A percentile compares a stretch with the other conserved stretches of the same genome.
Conservation (phyloP, 2,113 vertebrate genomes). For the Bettongia penicillata region DNA sequence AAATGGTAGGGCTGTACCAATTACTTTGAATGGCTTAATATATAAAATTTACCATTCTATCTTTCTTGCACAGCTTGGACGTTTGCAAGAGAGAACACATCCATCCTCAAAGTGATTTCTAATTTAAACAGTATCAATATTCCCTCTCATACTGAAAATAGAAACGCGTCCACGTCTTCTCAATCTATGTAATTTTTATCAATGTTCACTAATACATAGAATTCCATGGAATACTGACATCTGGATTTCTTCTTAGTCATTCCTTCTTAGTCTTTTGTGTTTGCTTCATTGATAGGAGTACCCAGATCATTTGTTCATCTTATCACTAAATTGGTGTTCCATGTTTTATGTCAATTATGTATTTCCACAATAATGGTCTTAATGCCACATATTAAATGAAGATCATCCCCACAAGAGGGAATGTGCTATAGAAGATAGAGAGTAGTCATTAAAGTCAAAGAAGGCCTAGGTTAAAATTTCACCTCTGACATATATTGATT, state of each 20-base stretch:
- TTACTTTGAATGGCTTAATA: neutral
- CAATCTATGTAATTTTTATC: neutral
- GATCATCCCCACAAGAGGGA: neutral
- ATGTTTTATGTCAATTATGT: neutral
- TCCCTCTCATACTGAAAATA: neutral
- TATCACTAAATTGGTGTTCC: neutral
- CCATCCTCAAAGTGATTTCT: neutral
- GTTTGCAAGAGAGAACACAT: constrained; percentile 25
- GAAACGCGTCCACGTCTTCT: neutral
- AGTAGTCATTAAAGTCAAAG: too few species aligned
- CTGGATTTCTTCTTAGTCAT: neutral
- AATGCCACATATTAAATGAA: neutral
- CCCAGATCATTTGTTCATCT: neutral
- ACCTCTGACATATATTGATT: too few species aligned
- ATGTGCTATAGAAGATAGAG: neutral
- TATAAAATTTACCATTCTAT: constrained; percentile 22
- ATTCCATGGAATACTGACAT: neutral
- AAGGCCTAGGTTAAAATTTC: too few species aligned
- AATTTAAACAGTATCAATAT: neutral
- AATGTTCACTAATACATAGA: neutral
- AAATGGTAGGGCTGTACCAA: neutral
- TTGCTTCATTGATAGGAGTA: neutral
- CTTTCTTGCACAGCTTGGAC: constrained; percentile 3
- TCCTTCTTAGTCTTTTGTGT: neutral
- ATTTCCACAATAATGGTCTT: neutral